These are phyloP conservation scores for Podocnemis expansa DNA, from an alignment of 2,113 vertebrate species.

Conservation along the genomic window DNA sequence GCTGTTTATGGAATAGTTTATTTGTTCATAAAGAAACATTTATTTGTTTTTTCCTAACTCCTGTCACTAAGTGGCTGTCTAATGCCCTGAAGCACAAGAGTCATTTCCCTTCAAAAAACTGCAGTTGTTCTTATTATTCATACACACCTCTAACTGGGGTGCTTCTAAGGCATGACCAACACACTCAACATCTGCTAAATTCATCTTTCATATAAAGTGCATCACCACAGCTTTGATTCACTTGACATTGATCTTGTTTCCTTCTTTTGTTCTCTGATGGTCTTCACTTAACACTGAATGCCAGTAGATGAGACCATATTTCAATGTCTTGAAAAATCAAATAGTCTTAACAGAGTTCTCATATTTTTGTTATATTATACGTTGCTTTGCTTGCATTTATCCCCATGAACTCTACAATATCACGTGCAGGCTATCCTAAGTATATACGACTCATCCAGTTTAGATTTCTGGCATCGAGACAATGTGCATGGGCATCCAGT, in stretches of 20 bases:
- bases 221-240: constrained; percentile 9
- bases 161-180: not conserved
- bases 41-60: not conserved
- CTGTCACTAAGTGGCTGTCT: not conserved
- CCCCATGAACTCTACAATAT: not conserved
- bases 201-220: constrained; percentile 8
- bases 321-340: not conserved
- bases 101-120: not conserved
- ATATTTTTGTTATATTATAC: not conserved
- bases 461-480: not conserved
- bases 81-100: not conserved
- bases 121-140: not conserved
- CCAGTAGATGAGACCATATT: not conserved
- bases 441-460: not conserved
- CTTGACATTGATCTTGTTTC: not conserved
- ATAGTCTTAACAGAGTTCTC: constrained; percentile 8
- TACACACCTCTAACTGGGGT: not conserved
- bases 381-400: not conserved
- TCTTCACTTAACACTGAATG: not conserved
- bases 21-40: not conserved
- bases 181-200: not conserved
- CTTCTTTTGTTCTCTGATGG: not conserved
- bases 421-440: not conserved
- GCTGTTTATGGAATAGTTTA: too few species aligned
- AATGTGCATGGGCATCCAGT: not conserved